Percentiles rank a stretch among this genome's conserved stretches.
Conservation (phyloP, 2,113 vertebrate genomes). For the Thermophis baileyi region DNA sequence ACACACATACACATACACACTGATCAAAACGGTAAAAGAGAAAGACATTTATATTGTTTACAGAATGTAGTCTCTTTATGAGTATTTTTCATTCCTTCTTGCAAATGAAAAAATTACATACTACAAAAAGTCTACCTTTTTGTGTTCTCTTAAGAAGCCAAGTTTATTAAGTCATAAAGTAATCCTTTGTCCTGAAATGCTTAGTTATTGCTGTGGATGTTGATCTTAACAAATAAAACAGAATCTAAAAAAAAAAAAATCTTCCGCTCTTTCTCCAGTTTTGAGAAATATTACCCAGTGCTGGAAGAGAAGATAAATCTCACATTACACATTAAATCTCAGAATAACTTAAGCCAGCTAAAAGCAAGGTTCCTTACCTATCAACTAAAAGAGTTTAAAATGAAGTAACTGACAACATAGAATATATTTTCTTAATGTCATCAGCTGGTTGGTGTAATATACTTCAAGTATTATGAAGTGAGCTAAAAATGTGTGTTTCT, state of each 20-base stretch:
- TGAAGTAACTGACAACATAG: not conserved
- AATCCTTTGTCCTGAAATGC: not conserved
- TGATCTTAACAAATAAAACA: conserved; percentile 11
- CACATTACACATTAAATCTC: not conserved
- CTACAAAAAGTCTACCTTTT: not conserved
- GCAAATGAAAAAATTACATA: not conserved
- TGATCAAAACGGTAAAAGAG: not conserved
- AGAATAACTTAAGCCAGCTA: not conserved
- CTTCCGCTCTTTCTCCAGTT: not conserved
- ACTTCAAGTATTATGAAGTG: not conserved
- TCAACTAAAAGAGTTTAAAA: not conserved
- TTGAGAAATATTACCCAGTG: not conserved
- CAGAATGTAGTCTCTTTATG: not conserved
- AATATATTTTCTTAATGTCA: not conserved
- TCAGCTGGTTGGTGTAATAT: not conserved
- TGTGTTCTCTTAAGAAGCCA: not conserved
- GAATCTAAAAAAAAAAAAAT: not conserved
- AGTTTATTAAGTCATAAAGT: not conserved
- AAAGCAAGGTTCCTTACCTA: not conserved
- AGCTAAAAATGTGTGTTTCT: not conserved
- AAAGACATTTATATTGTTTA: not conserved
- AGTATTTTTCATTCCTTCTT: not conserved
- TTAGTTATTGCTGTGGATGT: conserved; percentile 5
- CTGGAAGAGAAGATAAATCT: conserved; percentile 6
- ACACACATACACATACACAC: not conserved